Percentiles rank a stretch among this genome's conserved stretches.
phyloP scores from a whole-genome alignment of 2,797 vertebrate species.

The Eulemur mongoz region DNA sequence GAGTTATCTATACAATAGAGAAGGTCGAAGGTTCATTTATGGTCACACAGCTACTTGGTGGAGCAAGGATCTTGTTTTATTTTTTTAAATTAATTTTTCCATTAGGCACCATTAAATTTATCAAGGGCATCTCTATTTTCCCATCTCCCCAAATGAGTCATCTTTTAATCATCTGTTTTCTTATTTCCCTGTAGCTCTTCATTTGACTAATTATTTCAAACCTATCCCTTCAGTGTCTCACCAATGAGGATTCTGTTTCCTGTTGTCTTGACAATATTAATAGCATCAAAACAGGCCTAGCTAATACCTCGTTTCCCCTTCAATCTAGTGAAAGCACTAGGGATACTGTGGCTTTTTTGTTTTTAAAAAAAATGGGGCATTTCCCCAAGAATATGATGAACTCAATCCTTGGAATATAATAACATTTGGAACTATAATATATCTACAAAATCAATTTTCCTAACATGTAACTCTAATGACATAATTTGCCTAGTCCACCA shows the following conservation, averaged over 20 bases:
- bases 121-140: not conserved
- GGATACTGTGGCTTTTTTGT: not conserved
- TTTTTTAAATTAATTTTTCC: not conserved
- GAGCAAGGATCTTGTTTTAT: not conserved
- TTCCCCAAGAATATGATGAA: slow-evolving; percentile 51
- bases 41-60: not conserved
- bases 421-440: slow-evolving; percentile 50
- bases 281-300: not conserved
- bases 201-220: slow-evolving; percentile 1
- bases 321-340: not conserved
- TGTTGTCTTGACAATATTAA: not conserved
- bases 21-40: not conserved
- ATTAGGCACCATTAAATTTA: not conserved
- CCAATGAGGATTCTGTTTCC: not conserved
- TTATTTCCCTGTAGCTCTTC: not conserved
- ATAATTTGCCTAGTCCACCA: slow-evolving; percentile 49
- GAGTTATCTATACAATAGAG: not conserved
- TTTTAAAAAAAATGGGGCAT: slow-evolving; percentile 35
- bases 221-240: not conserved
- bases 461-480: slow-evolving; percentile 49
- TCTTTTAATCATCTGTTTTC: not conserved
- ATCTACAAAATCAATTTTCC: slow-evolving; percentile 59
- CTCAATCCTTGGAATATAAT: slow-evolving; percentile 49
- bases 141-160: not conserved
- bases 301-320: not conserved